These are phyloP conservation scores for Drosophila neonasuta DNA, from an alignment of 2,888 invertebrate genomes.

Conservation along the genomic window DNA sequence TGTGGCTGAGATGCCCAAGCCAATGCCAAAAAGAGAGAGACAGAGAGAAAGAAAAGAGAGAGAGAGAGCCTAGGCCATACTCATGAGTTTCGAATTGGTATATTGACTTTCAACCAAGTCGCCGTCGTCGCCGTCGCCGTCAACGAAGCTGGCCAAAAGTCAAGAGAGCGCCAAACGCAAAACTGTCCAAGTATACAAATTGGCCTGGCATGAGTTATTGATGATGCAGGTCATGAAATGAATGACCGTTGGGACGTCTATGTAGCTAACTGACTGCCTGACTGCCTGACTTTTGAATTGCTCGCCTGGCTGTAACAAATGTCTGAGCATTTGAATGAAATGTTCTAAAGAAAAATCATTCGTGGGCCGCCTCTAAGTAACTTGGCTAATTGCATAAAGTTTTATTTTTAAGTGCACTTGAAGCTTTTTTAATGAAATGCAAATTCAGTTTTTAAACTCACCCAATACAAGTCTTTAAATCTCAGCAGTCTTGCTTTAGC, in stretches of 20 bases:
- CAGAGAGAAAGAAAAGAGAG: background rate
- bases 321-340: conserved; percentile 57
- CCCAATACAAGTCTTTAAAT: background rate
- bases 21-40: conserved; percentile 10
- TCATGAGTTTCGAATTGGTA: conserved; percentile 56
- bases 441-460: background rate
- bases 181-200: conserved; percentile 77
- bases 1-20: conserved; percentile 59
- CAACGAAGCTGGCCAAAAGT: conserved; percentile 59
- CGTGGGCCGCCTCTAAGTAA: conserved; percentile 22
- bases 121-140: conserved; percentile 27
- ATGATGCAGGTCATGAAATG: conserved; percentile 73
- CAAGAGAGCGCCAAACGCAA: conserved; percentile 67
- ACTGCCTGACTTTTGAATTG: conserved; percentile 27
- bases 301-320: conserved; percentile 56
- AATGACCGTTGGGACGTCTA: conserved; percentile 59
- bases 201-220: conserved; percentile 76
- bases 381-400: conserved; percentile 55
- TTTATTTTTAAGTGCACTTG: conserved; percentile 31
- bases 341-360: conserved; percentile 41
- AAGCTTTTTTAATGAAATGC: conserved; percentile 19
- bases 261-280: conserved; percentile 31
- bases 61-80: conserved; percentile 44
- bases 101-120: conserved; percentile 44
- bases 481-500: background rate